These are phyloP conservation scores for Sebastes trivittatus DNA, from an alignment of 2,797 vertebrate species.

Conservation along the genomic window DNA sequence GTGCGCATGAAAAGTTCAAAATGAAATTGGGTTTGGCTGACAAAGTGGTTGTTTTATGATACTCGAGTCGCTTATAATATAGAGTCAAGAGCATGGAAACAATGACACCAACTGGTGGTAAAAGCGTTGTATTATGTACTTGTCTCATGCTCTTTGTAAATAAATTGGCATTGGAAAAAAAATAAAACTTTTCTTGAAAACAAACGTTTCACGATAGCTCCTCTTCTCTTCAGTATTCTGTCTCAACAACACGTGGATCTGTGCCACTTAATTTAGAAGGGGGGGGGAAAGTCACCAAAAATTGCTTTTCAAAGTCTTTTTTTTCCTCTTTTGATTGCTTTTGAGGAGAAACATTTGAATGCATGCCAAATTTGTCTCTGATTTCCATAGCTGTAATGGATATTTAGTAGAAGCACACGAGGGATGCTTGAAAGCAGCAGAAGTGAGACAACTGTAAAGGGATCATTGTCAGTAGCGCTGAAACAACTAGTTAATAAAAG, in stretches of 20 bases:
- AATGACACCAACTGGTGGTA: background rate
- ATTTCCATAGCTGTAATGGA: slow-evolving; percentile 9
- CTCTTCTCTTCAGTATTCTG: background rate
- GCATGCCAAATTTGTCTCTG: slow-evolving; percentile 12
- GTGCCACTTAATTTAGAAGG: slow-evolving; percentile 18
- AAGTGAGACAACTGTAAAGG: slow-evolving; percentile 4
- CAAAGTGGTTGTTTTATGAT: background rate
- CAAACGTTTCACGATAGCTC: slow-evolving; percentile 8
- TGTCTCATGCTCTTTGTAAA: background rate
- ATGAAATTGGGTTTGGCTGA: background rate
- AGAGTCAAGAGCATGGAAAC: background rate
- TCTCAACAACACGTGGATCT: slow-evolving; percentile 6
- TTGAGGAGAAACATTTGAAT: slow-evolving; percentile 28
- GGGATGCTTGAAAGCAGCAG: slow-evolving; percentile 15
- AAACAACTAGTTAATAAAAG: background rate
- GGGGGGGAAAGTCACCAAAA: background rate
- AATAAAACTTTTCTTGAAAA: background rate
- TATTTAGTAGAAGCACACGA: slow-evolving; percentile 7
- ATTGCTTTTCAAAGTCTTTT: slow-evolving; percentile 12
- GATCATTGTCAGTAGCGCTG: background rate
- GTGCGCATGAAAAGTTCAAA: background rate
- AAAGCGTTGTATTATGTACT: background rate
- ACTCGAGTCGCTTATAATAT: background rate
- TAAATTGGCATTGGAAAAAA: background rate
- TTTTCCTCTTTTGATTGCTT: slow-evolving; percentile 20